These are phyloP conservation scores for Vireo altiloquus DNA, from an alignment of 2,113 vertebrate species.

Conservation along the genomic window DNA sequence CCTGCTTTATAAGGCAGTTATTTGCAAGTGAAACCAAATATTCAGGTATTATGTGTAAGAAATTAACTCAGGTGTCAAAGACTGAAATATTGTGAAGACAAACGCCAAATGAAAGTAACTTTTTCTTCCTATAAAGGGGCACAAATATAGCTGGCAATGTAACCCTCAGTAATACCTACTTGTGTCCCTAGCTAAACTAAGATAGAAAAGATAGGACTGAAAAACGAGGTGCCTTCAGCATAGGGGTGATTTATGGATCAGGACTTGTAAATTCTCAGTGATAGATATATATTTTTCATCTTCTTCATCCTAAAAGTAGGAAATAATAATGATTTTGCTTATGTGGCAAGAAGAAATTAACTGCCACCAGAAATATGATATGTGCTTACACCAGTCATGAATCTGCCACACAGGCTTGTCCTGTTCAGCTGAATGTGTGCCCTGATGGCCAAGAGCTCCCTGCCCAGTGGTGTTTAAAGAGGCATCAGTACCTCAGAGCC, in stretches of 20 bases:
- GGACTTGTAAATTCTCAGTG: background rate
- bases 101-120: background rate
- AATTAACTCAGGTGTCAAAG: background rate
- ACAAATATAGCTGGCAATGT: background rate
- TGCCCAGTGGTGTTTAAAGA: background rate
- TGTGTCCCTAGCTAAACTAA: background rate
- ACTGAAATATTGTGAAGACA: background rate
- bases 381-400: background rate
- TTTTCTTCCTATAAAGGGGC: background rate
- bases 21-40: background rate
- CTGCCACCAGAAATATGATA: background rate
- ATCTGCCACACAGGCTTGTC: background rate
- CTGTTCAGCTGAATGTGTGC: background rate
- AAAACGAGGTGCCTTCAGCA: background rate
- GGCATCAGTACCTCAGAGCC: background rate
- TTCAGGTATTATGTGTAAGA: background rate
- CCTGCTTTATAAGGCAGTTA: background rate
- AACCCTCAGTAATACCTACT: background rate
- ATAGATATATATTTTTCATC: background rate
- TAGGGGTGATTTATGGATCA: background rate
- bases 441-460: background rate
- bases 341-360: background rate
- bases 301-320: background rate
- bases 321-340: conserved; percentile 23
- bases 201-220: background rate